Conservation (phyloP, 2,888 invertebrate genomes). For the Phyllotreta striolata region DNA sequence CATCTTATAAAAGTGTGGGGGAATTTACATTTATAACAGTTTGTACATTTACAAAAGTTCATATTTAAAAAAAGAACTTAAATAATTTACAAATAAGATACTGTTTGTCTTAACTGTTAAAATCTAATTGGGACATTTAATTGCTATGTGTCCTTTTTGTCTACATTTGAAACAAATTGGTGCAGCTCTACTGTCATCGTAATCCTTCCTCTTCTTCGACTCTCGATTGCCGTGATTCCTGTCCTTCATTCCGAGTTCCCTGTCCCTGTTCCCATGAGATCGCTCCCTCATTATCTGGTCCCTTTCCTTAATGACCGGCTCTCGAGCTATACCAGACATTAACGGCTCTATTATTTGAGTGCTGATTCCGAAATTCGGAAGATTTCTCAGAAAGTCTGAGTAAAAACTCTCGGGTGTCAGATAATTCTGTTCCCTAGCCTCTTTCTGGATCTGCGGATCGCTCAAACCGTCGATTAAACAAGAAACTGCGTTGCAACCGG, state of each 20-base stretch:
- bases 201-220: constrained; percentile 7
- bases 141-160: constrained; percentile 44
- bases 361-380: constrained; percentile 25
- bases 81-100: too few relatives aligned
- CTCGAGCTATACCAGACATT: constrained; percentile 11
- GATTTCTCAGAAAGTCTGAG: constrained; percentile 45
- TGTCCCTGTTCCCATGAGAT: constrained; percentile 6
- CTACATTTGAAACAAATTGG: constrained; percentile 45
- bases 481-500: constrained; percentile 51
- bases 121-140: constrained; percentile 38
- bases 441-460: constrained; percentile 43
- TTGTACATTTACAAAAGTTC: too few relatives aligned
- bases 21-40: too few relatives aligned
- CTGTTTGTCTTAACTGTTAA: constrained; percentile 9
- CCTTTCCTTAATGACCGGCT: neutral
- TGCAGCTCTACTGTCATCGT: constrained; percentile 42
- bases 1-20: too few relatives aligned
- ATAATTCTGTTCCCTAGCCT: constrained; percentile 46
- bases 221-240: constrained; percentile 1
- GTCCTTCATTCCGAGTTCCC: constrained; percentile 12
- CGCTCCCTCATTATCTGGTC: neutral
- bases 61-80: too few relatives aligned
- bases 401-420: constrained; percentile 50
- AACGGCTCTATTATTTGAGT: constrained; percentile 4
- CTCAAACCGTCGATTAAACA: constrained; percentile 51